Percentiles rank a stretch among this genome's conserved stretches.
Evolutionary conservation across 2,888 invertebrate species (phyloP).

Genomic region (Bombylius major): DNA sequence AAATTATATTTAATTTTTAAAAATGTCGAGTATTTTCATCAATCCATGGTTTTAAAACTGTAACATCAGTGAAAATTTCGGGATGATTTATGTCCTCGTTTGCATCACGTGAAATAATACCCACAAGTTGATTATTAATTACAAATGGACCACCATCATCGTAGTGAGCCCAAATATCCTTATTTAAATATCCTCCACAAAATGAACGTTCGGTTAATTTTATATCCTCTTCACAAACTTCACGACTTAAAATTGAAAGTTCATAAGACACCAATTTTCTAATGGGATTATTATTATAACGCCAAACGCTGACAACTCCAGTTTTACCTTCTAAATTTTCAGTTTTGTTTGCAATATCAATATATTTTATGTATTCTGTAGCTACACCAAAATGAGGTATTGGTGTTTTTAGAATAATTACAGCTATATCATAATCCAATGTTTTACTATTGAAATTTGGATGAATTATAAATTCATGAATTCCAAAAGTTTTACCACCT

Average conservation of each 20-base stretch:
- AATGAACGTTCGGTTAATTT: constrained; percentile 7
- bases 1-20: no score
- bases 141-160: constrained; percentile 12
- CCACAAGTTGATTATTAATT: constrained; percentile 5
- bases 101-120: constrained; percentile 13
- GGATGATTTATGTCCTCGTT: constrained; percentile 8
- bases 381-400: not conserved
- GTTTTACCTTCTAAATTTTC: not conserved
- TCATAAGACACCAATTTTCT: constrained; percentile 38
- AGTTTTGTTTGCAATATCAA: not conserved
- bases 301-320: not conserved
- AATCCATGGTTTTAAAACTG: constrained; percentile 34
- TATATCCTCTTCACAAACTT: constrained; percentile 26
- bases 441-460: not conserved
- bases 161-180: constrained; percentile 9
- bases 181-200: constrained; percentile 7
- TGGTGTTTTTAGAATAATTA: not conserved
- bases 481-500: not conserved
- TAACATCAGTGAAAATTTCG: constrained; percentile 15
- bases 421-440: not conserved
- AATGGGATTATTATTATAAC: no score
- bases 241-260: constrained; percentile 36
- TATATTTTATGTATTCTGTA: not conserved
- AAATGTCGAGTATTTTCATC: no score
- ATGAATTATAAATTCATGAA: not conserved